Conservation (phyloP, 2,113 vertebrate genomes). For the Sceloporus undulatus region DNA sequence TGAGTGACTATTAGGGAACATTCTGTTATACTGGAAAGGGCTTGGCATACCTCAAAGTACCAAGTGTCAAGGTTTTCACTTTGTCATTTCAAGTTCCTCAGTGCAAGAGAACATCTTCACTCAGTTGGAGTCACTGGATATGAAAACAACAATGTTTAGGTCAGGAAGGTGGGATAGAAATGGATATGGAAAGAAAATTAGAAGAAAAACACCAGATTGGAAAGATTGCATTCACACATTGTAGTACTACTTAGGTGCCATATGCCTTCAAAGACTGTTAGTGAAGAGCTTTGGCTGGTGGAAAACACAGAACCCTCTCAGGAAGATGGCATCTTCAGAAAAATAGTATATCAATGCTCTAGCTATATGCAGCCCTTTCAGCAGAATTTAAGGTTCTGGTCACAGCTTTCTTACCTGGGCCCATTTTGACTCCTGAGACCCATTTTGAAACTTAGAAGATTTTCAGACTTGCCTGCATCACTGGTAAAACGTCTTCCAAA, state of each 20-base stretch:
- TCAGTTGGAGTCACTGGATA: background rate
- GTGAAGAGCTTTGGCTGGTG: background rate
- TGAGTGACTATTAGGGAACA: background rate
- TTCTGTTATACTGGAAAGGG: conserved; percentile 33
- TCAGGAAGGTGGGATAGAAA: background rate
- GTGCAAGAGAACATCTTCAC: background rate
- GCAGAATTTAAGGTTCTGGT: background rate
- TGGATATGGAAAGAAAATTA: background rate
- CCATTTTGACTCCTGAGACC: background rate
- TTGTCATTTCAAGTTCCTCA: background rate
- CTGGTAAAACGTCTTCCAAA: too few species aligned
- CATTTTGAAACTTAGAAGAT: background rate
- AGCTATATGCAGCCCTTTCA: background rate
- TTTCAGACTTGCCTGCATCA: too few species aligned
- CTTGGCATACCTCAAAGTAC: background rate
- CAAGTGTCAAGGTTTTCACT: conserved; percentile 17
- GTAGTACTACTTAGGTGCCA: background rate
- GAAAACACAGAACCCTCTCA: background rate
- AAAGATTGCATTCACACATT: background rate
- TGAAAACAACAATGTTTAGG: background rate
- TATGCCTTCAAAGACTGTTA: background rate
- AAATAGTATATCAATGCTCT: background rate
- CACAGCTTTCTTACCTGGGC: background rate
- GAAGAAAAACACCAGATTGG: conserved; percentile 6
- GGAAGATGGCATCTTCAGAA: background rate